Base-by-base conservation (phyloP, 2,113 vertebrate genomes). In the Pomatorhinus ruficollis region DNA sequence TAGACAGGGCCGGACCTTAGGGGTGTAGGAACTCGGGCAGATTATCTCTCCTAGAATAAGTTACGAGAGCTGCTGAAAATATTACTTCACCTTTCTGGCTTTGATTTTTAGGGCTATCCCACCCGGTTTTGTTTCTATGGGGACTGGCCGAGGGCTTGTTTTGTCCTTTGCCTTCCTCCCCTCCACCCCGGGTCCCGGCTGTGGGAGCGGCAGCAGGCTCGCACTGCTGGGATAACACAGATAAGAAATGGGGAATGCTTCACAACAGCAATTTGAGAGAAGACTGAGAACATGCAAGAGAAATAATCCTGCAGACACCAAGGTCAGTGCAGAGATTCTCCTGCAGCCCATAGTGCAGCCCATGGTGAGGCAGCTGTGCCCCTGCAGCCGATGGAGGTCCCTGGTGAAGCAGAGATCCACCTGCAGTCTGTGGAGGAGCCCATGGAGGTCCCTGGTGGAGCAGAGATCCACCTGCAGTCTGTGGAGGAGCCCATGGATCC, bases 271-370 rank as follows among this genome's bases (percentile, higher is more conserved):
- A 12, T 5, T 4, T 3, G 25, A 49, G 15, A 82, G 8, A 44
- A 5, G 11, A 65, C n/a, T 49, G 20, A 49, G 33, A 75, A 53
- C 7, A 25, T 5, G 24, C 9, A 49, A 53, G 39, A 44, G 17
- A 31, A 90, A 33, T 21, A 69, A 28, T 10, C 20, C 44, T 44
- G 39, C 27, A 45, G 33, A 37, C 14, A n/a, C 8, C 17, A 12
- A 24, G 42, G 12, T 60, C 50, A 66, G 22, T 18, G 37, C 13
- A 39, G 30, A 61, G 10, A 12, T 20, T 30, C 28, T 16, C 25
- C 54, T 60, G 44, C 21, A 83, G 70, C 17, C 42, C 0, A 0
- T 12, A 15, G 27, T 5, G 23, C 40, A 69, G 39, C 2, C 6
- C 9, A 16, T 6, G 23, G 44, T n/a, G 30, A 23, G 14, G 15